Evolutionary conservation across 2,888 invertebrate genomes (phyloP), one percentile per base, ranked within the genome.

Genomic region (Drosophila nr. fundita): DNA sequence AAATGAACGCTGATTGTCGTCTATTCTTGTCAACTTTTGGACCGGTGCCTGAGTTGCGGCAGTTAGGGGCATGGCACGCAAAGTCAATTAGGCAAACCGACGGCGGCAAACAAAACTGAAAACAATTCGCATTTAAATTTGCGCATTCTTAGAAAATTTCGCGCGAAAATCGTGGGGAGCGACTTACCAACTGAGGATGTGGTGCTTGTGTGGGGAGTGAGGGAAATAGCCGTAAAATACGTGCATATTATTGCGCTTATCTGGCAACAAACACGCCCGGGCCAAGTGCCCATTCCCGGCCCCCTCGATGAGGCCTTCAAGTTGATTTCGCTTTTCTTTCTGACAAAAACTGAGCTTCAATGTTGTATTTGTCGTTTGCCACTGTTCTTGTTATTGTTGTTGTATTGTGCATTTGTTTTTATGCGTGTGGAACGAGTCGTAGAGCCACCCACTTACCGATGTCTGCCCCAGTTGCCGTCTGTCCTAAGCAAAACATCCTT

Each of bases 231-330:
- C 82, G 82, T 87, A 84, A 89, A 85, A 89, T 89, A 84, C 85
- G 85, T 85, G 88, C 80, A 85, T 85, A 85, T 85, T 85, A 85
- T 84, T 79, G 80, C 82, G 85, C 90, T 90, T 90, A 90, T 90
- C 90, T 90, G 83, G 80, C 83, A 90, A 87, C 89, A 84, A 90
- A 90, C 90, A 90, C 91, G 89, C 91, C 89, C 87, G 66, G 78
- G 77, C 88, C 76, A 64, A 76, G 50, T 49, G 48, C 77, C 68
- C 88, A 78, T 82, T 75, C 78, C 61, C 38, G 42, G 34, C 0
- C 38, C 29, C 45, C 65, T 63, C 75, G 30, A 68, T 60, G 71
- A 70, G 57, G 78, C 71, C 83, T 73, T 78, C 72, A 64, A 71
- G 71, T 87, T 89, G 87, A 84, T 80, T 84, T 77, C 68, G 73